Conservation (phyloP, 2,113 vertebrate species). For the Pluvialis apricaria region DNA sequence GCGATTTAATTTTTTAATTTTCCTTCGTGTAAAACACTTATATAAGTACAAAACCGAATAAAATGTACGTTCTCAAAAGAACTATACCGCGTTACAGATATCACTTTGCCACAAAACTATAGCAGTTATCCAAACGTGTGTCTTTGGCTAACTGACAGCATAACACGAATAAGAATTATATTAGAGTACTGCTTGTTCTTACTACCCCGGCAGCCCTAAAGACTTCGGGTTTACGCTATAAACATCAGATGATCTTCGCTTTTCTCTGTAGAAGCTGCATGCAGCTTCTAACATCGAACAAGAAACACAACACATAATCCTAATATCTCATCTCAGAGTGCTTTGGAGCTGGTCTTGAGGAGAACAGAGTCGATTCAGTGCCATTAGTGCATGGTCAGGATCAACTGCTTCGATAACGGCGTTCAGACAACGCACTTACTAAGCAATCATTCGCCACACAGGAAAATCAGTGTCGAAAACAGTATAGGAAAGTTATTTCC, state of each 20-base stretch:
- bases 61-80: neutral
- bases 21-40: neutral
- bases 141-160: fast-evolving
- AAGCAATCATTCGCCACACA: fast-evolving
- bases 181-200: fast-evolving
- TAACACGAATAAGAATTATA: neutral
- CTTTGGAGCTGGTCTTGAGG: neutral
- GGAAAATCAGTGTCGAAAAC: neutral
- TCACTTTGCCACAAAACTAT: neutral
- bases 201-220: fast-evolving
- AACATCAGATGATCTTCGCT: fast-evolving
- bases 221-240: fast-evolving
- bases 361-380: neutral
- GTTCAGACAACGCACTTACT: fast-evolving
- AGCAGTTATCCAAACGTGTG: fast-evolving
- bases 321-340: neutral
- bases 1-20: neutral
- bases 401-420: fast-evolving
- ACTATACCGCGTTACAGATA: fast-evolving
- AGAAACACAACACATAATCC: neutral
- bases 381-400: neutral
- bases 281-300: neutral
- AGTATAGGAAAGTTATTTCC: fast-evolving
- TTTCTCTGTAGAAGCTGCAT: neutral
- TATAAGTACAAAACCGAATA: neutral